A percentile compares a stretch with the other conserved stretches of the same genome.
phyloP scores from a whole-genome alignment of 2,797 vertebrate genomes.

The Molossus alvarezi region DNA sequence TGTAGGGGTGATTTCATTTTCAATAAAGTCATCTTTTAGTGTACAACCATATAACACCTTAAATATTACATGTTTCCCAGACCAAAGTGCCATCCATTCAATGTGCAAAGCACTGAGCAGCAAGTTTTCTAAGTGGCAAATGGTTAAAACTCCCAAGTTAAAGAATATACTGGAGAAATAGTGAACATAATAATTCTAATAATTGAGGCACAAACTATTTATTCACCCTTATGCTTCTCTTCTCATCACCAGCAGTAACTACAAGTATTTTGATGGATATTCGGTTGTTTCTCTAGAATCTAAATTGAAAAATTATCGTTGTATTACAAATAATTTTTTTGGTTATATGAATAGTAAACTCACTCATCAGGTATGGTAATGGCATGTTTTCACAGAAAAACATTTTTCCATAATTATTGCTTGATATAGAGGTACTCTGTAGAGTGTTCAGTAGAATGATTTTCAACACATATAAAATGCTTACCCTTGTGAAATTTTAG shows the following conservation, averaged over 20 bases:
- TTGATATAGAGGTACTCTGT: neutral
- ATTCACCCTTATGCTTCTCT: neutral
- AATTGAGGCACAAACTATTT: neutral
- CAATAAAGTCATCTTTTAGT: neutral
- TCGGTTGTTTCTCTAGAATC: neutral
- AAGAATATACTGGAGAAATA: neutral
- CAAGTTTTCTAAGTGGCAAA: neutral
- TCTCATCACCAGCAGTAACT: neutral
- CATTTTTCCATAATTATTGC: neutral
- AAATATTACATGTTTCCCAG: neutral
- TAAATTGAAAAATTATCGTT: neutral
- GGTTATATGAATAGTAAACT: neutral
- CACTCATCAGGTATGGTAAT: neutral
- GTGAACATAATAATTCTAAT: neutral
- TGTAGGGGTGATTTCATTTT: neutral
- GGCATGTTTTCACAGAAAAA: neutral
- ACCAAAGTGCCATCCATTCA: neutral
- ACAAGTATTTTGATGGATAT: neutral
- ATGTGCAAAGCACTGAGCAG: neutral
- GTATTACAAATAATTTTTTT: neutral
- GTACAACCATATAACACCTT: neutral
- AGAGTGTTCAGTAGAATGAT: neutral
- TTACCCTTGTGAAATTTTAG: neutral
- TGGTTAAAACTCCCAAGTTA: neutral
- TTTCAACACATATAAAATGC: neutral